These are phyloP conservation scores for Thrips palmi DNA, from an alignment of 1,140 invertebrate species.

Conservation along the genomic window DNA sequence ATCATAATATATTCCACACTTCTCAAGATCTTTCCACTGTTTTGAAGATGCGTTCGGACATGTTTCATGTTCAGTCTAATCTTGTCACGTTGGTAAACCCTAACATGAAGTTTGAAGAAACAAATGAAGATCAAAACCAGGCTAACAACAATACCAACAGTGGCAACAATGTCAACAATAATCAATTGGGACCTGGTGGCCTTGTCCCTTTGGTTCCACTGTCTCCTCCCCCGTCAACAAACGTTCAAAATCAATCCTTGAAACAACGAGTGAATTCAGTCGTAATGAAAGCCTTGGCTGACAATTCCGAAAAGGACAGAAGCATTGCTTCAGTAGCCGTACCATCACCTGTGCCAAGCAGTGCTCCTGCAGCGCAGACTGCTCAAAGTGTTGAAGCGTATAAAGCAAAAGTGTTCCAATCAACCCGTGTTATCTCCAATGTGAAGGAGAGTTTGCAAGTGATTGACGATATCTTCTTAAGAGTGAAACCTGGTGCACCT, in stretches of 20 bases:
- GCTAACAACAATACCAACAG: constrained; percentile 12
- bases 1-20: constrained; percentile 69
- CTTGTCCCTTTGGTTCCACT: constrained; percentile 9
- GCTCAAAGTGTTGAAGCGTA: constrained; percentile 23
- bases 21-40: constrained; percentile 71
- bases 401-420: constrained; percentile 62
- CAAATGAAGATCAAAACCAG: constrained; percentile 11
- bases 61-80: constrained; percentile 78
- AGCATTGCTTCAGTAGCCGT: constrained; percentile 20
- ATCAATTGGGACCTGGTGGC: constrained; percentile 2
- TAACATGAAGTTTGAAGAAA: not conserved
- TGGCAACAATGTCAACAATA: constrained; percentile 15
- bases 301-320: constrained; percentile 72
- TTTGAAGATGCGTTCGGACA: constrained; percentile 73
- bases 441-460: constrained; percentile 56
- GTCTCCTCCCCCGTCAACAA: constrained; percentile 20
- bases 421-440: constrained; percentile 56
- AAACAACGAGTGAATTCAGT: constrained; percentile 76
- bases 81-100: constrained; percentile 45
- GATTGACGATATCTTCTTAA: constrained; percentile 54
- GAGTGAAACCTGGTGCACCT: constrained; percentile 33
- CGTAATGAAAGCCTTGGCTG: constrained; percentile 72
- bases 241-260: constrained; percentile 41
- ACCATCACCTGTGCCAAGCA: not conserved
- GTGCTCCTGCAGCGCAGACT: no score